Conservation (phyloP, 30 jellyfish, hydroid and myxozoan genomes). For the Mastigias papua region DNA sequence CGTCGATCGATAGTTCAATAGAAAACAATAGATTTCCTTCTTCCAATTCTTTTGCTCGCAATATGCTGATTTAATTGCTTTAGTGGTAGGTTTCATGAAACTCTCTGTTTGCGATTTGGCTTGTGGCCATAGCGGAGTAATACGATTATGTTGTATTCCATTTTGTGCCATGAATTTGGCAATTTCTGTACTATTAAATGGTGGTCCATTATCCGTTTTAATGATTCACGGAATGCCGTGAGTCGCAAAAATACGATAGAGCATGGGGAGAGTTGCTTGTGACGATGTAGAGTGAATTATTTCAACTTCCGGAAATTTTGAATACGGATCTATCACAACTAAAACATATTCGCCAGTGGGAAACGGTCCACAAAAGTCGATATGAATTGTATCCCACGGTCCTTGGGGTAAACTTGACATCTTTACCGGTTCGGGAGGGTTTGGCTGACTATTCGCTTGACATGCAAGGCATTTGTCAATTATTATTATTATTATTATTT, state of each 20-base stretch:
- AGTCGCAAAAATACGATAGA: constrained; percentile 39
- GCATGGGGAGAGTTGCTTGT: not conserved
- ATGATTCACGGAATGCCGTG: not conserved
- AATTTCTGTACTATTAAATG: constrained; percentile 1
- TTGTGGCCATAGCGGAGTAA: constrained; percentile 17
- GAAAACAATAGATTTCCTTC: not conserved
- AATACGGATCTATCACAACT: constrained; percentile 25
- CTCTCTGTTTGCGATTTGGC: constrained; percentile 49
- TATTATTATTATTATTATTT: too few relatives aligned
- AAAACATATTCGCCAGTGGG: constrained; percentile 33
- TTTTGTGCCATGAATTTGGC: not conserved
- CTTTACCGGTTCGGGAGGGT: constrained; percentile 3
- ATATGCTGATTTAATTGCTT: constrained; percentile 17
- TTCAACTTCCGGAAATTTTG: constrained; percentile 31
- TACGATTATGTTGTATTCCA: not conserved
- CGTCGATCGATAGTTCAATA: not conserved
- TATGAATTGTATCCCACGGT: constrained; percentile 27
- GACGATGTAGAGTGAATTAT: constrained; percentile 16
- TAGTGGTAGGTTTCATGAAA: constrained; percentile 35
- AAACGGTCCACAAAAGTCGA: constrained; percentile 46
- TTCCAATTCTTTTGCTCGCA: too few relatives aligned
- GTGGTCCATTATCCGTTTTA: constrained; percentile 42
- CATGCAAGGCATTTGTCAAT: constrained; percentile 40
- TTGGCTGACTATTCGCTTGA: constrained; percentile 14
- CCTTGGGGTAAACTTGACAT: constrained; percentile 17